Evolutionary conservation across 64 coral and sea anemone genomes (phyloP).

Genomic region (Porites lutea): DNA sequence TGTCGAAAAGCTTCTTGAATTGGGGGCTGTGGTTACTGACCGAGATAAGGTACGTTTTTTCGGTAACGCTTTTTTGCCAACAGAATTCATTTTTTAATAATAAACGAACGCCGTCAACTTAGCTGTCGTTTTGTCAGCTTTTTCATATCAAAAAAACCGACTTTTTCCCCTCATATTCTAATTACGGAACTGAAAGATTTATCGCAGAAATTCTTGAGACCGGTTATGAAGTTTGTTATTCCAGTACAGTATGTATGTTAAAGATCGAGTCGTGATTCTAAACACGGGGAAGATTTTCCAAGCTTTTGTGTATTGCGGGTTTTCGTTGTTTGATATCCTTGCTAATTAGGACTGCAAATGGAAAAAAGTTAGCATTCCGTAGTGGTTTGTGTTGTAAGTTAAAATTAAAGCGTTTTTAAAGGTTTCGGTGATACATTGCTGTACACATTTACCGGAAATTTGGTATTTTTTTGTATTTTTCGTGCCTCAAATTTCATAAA

Average conservation of each 20-base stretch:
- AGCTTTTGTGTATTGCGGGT: background rate
- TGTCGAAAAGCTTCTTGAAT: slow-evolving; percentile 90
- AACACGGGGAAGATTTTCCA: background rate
- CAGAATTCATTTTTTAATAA: slow-evolving; percentile 27
- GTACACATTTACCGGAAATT: background rate
- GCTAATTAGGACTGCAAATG: background rate
- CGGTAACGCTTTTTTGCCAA: background rate
- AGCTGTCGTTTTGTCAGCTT: slow-evolving; percentile 38
- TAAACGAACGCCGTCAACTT: background rate
- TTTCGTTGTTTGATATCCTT: slow-evolving; percentile 1
- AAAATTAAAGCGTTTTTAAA: background rate
- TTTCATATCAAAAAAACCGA: background rate
- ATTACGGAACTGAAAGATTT: background rate
- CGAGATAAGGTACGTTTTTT: slow-evolving; percentile 71
- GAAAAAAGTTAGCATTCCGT: background rate
- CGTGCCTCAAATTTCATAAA: slow-evolving; percentile 5
- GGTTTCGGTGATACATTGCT: background rate
- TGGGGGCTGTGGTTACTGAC: slow-evolving; percentile 78
- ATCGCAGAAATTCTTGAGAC: background rate
- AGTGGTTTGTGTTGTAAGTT: background rate
- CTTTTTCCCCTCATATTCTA: background rate
- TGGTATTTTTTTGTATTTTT: background rate
- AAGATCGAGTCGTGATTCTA: background rate
- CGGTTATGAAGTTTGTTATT: background rate
- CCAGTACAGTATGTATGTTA: background rate